phyloP scores from a whole-genome alignment of 2,113 vertebrate species.

The Herpailurus yagouaroundi region DNA sequence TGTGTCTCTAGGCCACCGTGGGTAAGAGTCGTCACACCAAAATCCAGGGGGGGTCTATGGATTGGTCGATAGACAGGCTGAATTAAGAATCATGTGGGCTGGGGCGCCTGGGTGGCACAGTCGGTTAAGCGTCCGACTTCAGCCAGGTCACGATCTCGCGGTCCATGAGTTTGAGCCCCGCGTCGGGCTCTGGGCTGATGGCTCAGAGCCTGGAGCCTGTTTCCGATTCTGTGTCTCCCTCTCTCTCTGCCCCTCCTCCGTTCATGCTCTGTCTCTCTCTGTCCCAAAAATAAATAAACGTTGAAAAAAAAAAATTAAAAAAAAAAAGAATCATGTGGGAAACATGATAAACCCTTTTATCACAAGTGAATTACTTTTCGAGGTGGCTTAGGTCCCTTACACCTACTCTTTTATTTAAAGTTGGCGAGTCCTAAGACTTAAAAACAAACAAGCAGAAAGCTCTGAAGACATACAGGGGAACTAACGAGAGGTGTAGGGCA shows the following conservation, averaged over 20 bases:
- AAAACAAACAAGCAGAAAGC: slow-evolving; percentile 3
- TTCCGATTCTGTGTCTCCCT: too few species aligned
- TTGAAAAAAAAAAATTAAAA: too few species aligned
- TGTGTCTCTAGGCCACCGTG: background rate
- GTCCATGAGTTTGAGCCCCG: too few species aligned
- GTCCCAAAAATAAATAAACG: too few species aligned
- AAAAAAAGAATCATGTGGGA: background rate
- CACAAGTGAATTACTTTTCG: background rate
- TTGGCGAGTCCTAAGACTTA: background rate
- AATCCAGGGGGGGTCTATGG: background rate
- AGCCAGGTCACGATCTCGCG: too few species aligned
- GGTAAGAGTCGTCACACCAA: background rate
- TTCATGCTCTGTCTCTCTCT: too few species aligned
- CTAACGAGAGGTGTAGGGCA: background rate
- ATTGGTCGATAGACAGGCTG: background rate
- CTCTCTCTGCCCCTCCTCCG: too few species aligned
- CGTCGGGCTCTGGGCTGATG: too few species aligned
- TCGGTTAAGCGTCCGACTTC: too few species aligned
- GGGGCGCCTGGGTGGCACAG: too few species aligned
- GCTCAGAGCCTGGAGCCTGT: too few species aligned
- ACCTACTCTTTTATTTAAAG: background rate
- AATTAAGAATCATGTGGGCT: background rate
- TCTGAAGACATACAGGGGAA: background rate
- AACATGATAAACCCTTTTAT: background rate
- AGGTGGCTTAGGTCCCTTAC: background rate